Evolutionary conservation across 1,140 invertebrate genomes (phyloP), one percentile per base, ranked within the genome.

Genomic region (Eriocheir sinensis): DNA sequence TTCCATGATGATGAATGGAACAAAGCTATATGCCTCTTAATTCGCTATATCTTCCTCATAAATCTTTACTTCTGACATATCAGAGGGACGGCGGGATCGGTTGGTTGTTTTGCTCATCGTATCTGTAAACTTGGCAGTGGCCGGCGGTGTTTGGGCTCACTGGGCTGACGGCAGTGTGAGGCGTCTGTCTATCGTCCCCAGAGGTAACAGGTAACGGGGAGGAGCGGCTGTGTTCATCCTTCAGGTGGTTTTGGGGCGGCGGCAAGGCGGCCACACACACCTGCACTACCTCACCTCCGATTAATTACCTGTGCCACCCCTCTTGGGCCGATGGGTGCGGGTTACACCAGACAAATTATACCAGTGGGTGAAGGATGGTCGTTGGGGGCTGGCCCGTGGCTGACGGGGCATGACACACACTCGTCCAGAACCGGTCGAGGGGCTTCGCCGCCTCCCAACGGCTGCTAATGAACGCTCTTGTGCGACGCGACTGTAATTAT

Each of bases 331-430:
- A 72, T 90, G 89, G 89, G 21, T n/a, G 89, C 32, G 32, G 60
- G 60, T 90, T 90, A 72, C 72, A 30, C 30, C 89, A 32, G 53
- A 15, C 41, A 90, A 72, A 90, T 90, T 90, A 72, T 90, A 90
- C 48, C 36, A 72, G 89, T 36, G 89, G 41, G 34, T 72, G 53
- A 27, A 72, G 89, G 41, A 34, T 90, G 53, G 36, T 72, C 2
- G 53, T 17, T 44, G 34, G 15, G 32, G 15, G 48, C n/a, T 72
- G 89, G 48, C 89, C 53, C 27, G 89, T 90, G 89, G 48, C 89
- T 90, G 89, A 36, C 88, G 44, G 41, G 9, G 44, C 44, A n/a
- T 34, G 44, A 36, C 44, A 21, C 41, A 85, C 81, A 85, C 38
- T 85, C 17, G 88, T 72, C 27, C 60, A 53, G 88, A 72, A 72